Evolutionary conservation across 2,888 invertebrate genomes (phyloP).

Genomic region (Mythimna pallens): DNA sequence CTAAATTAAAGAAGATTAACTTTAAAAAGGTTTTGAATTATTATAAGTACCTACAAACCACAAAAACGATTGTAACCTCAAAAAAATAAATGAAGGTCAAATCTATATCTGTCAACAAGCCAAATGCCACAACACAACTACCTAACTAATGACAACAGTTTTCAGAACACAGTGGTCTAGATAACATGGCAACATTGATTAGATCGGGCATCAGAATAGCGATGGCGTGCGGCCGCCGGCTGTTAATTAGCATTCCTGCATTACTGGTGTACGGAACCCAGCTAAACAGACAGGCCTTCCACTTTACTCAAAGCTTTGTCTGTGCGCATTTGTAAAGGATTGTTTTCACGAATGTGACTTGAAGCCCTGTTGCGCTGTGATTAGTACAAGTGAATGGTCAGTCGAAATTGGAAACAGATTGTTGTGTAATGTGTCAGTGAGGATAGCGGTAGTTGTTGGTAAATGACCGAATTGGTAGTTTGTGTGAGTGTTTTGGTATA

Average conservation of each 20-base stretch:
- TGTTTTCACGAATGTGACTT: constrained; percentile 55
- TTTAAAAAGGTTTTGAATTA: not conserved
- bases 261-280: constrained; percentile 58
- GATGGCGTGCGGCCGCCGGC: constrained; percentile 59
- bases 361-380: constrained; percentile 44
- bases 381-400: constrained; percentile 45
- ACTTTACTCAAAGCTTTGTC: constrained; percentile 65
- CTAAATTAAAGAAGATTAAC: too few relatives aligned
- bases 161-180: constrained; percentile 46
- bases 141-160: constrained; percentile 33
- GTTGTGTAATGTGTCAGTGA: not conserved
- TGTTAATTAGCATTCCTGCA: constrained; percentile 72
- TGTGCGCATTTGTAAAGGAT: constrained; percentile 55
- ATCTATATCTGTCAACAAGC: not conserved
- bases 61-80: too few relatives aligned
- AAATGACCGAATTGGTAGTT: not conserved
- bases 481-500: not conserved
- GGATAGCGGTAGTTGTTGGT: not conserved
- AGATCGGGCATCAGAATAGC: constrained; percentile 55
- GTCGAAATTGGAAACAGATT: constrained; percentile 37
- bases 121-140: constrained; percentile 5
- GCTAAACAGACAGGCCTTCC: constrained; percentile 54
- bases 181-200: constrained; percentile 58
- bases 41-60: too few relatives aligned
- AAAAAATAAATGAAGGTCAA: not conserved